Percentiles rank a stretch among this genome's conserved stretches.
Conservation (phyloP, 2,797 vertebrate genomes). For the Sebastes itinus region DNA sequence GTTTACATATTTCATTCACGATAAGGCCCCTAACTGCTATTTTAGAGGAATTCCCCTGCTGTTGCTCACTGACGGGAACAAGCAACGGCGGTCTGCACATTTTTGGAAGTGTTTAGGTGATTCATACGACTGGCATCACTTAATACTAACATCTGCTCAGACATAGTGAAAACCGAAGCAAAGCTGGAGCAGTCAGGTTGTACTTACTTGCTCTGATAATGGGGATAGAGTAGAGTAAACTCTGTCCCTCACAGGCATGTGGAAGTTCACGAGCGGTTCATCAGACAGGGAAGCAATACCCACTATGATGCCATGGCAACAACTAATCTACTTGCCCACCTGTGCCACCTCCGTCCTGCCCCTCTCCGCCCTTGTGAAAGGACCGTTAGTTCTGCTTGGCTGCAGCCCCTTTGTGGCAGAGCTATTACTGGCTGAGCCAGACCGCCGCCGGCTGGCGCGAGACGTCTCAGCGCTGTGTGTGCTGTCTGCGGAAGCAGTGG, state of each 20-base stretch:
- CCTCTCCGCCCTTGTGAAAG: slow-evolving; percentile 54
- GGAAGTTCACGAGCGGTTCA: slow-evolving; percentile 37
- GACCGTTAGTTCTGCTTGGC: slow-evolving; percentile 73
- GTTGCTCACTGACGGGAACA: slow-evolving; percentile 46
- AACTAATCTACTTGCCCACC: slow-evolving; percentile 47
- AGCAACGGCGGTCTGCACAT: slow-evolving; percentile 1
- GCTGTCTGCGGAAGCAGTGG: slow-evolving; percentile 51
- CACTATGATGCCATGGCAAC: slow-evolving; percentile 35
- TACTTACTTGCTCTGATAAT: not conserved
- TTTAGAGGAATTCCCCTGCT: slow-evolving; percentile 58
- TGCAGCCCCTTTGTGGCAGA: slow-evolving; percentile 69
- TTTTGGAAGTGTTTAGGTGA: slow-evolving; percentile 34
- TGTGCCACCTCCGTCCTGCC: slow-evolving; percentile 44
- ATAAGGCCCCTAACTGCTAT: slow-evolving; percentile 55
- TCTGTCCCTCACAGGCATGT: slow-evolving; percentile 2
- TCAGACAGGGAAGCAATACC: slow-evolving; percentile 13
- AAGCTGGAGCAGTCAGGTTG: not conserved
- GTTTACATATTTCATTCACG: slow-evolving; percentile 73
- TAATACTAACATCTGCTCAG: slow-evolving; percentile 21
- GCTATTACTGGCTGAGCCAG: slow-evolving; percentile 66
- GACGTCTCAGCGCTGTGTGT: slow-evolving; percentile 50
- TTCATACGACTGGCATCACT: slow-evolving; percentile 38
- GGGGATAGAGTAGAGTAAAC: not conserved
- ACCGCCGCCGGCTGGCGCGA: slow-evolving; percentile 68
- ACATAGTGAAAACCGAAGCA: not conserved